Percentiles rank a stretch among this genome's conserved stretches.
Conservation (phyloP, 2,888 invertebrate genomes). For the Standfussiana lucernea region DNA sequence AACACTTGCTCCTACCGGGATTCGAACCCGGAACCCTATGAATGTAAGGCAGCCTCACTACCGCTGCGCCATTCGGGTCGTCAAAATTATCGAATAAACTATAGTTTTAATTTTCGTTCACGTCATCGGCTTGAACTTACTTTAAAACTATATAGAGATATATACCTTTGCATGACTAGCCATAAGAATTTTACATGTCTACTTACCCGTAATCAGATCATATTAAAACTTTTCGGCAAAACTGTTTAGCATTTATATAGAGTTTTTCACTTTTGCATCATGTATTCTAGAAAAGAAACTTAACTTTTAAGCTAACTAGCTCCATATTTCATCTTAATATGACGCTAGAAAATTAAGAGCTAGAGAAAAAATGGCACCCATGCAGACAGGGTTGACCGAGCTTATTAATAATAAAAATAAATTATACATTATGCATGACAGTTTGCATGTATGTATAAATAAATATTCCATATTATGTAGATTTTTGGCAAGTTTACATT, state of each 20-base stretch:
- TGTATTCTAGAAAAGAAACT: constrained; percentile 16
- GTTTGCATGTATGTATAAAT: constrained; percentile 14
- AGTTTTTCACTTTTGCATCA: neutral
- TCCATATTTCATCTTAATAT: constrained; percentile 32
- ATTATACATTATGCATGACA: constrained; percentile 25
- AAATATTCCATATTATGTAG: constrained; percentile 29
- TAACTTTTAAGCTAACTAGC: constrained; percentile 2
- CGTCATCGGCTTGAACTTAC: neutral
- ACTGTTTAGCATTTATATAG: constrained; percentile 14
- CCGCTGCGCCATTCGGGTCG: no score
- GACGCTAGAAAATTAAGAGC: constrained; percentile 4
- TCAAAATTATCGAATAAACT: no score
- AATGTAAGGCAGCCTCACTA: no score
- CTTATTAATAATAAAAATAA: neutral
- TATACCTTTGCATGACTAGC: neutral
- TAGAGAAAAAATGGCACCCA: neutral
- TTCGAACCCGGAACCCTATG: no score
- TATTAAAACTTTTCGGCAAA: neutral
- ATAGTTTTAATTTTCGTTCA: neutral
- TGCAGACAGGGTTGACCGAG: neutral
- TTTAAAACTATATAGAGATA: neutral
- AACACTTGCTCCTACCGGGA: no score
- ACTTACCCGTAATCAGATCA: neutral
- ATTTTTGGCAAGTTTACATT: constrained; percentile 33
- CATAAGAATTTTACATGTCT: neutral